phyloP scores from a whole-genome alignment of 2,888 invertebrate genomes.

The Amphipyra tragopoginis region DNA sequence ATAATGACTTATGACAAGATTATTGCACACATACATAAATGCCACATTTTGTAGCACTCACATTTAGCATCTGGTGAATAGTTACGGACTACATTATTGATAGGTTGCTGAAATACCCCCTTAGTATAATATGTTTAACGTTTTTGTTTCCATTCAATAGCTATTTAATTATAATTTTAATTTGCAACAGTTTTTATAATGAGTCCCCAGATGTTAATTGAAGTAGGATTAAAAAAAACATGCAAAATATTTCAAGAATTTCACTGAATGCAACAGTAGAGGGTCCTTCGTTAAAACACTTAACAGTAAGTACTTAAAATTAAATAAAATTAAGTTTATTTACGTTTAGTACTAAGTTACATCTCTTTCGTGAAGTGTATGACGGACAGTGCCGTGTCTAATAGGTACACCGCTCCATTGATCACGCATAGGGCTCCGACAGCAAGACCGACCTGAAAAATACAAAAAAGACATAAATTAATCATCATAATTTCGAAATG shows the following conservation, averaged over 20 bases:
- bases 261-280: not conserved
- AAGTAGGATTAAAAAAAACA: no score
- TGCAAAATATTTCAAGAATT: not conserved
- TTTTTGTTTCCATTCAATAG: no score
- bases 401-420: constrained; percentile 94
- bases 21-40: no score
- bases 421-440: constrained; percentile 95
- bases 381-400: constrained; percentile 94
- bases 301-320: constrained; percentile 55
- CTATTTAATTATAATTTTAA: no score
- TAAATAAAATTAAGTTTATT: constrained; percentile 56
- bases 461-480: not conserved
- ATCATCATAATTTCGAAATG: not conserved
- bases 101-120: no score
- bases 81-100: no score
- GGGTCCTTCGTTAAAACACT: constrained; percentile 38
- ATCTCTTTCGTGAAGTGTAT: constrained; percentile 93
- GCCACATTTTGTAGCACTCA: no score
- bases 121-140: no score
- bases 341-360: constrained; percentile 70
- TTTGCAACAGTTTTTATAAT: no score
- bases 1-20: no score
- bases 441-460: constrained; percentile 92
- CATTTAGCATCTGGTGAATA: no score
- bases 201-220: no score